Conservation (phyloP, 2,888 invertebrate genomes). For the Harpagoxenus sublaevis region DNA sequence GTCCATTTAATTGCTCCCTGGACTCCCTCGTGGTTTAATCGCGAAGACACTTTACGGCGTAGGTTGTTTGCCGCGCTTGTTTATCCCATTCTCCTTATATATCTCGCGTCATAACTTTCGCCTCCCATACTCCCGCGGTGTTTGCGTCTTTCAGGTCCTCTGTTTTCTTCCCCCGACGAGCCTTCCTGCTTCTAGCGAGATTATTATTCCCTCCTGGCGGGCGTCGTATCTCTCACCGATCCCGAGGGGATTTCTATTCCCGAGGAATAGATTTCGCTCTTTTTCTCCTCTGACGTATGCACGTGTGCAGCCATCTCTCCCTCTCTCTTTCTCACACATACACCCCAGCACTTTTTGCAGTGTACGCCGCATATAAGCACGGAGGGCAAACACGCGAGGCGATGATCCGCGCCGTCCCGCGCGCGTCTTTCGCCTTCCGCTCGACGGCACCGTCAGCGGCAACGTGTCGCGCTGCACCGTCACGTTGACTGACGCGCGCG, state of each 20-base stretch:
- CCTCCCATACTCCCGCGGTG: neutral
- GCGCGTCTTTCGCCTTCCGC: slow-evolving; percentile 19
- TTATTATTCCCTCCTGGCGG: neutral
- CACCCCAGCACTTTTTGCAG: neutral
- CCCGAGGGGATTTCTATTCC: neutral
- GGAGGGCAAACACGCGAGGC: slow-evolving; percentile 32
- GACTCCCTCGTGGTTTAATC: neutral
- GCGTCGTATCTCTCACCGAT: neutral
- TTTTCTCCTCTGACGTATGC: neutral
- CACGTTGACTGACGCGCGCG: slow-evolving; percentile 30
- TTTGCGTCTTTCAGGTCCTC: neutral
- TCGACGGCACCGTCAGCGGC: slow-evolving; percentile 7
- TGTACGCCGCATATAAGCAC: slow-evolving; percentile 7
- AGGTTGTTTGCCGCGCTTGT: slow-evolving; percentile 9
- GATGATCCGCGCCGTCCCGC: slow-evolving; percentile 40
- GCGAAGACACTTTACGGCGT: neutral
- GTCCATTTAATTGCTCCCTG: neutral
- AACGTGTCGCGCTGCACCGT: neutral
- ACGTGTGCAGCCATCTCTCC: neutral
- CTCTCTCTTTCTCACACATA: neutral
- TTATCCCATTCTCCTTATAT: neutral
- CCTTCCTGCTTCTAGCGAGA: neutral
- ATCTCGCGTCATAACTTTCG: neutral
- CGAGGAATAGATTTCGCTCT: neutral
- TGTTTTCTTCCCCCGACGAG: neutral